These are phyloP conservation scores for Megaceryle torquata DNA, from an alignment of 2,113 vertebrate genomes.

Conservation along the genomic window DNA sequence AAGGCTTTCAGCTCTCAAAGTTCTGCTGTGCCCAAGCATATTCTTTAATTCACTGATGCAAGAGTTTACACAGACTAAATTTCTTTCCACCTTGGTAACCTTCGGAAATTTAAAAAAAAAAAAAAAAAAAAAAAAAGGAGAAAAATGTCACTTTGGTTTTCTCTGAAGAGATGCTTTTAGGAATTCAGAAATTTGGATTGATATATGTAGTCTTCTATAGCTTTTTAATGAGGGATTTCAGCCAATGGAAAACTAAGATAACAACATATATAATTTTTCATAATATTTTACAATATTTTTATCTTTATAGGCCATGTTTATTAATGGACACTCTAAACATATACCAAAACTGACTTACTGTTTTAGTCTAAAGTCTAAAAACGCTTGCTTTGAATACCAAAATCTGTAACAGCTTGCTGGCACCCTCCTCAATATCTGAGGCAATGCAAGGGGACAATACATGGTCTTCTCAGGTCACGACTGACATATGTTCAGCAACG, in stretches of 20 bases:
- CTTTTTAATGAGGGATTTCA: not conserved
- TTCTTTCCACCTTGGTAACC: not conserved
- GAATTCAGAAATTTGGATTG: not conserved
- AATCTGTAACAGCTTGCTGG: not conserved
- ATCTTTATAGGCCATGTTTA: not conserved
- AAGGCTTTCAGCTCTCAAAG: not conserved
- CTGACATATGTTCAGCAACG: not conserved
- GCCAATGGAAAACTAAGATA: not conserved
- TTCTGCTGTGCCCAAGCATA: not conserved
- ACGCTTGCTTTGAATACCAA: not conserved
- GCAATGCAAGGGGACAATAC: not conserved
- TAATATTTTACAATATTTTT: not conserved
- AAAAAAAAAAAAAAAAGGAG: not conserved
- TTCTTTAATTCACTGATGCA: not conserved
- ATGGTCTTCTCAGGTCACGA: not conserved
- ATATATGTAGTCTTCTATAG: not conserved
- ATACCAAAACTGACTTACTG: not conserved
- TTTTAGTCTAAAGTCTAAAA: not conserved
- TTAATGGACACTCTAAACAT: not conserved
- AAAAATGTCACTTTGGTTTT: not conserved
- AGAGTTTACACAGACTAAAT: not conserved
- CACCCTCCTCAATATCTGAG: not conserved
- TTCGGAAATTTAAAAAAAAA: not conserved
- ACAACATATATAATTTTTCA: not conserved
- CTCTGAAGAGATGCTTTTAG: not conserved